phyloP scores from a whole-genome alignment of 2,888 invertebrate species.

The Carpatolechia fugitivella region DNA sequence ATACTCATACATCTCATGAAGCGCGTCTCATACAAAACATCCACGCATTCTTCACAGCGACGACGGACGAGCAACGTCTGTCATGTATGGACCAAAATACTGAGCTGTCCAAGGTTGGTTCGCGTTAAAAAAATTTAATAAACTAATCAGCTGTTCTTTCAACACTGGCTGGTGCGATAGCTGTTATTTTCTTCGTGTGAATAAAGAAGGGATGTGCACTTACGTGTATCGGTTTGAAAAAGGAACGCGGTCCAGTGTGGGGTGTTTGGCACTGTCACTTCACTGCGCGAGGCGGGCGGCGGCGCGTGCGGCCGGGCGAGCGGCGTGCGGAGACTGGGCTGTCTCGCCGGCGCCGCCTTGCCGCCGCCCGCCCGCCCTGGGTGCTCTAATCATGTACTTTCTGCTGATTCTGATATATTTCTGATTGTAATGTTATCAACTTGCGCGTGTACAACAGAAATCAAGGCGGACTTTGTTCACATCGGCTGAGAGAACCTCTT shows the following conservation, averaged over 20 bases:
- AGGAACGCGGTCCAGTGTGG: not conserved
- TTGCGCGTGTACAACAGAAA: too few relatives aligned
- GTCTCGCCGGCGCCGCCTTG: constrained; percentile 59
- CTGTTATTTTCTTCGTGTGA: not conserved
- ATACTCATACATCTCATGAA: not conserved
- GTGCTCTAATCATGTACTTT: not conserved
- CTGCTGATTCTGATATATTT: constrained; percentile 3
- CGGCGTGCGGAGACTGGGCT: constrained; percentile 67
- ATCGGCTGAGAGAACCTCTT: too few relatives aligned
- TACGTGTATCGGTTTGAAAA: constrained; percentile 1
- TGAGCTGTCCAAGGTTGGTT: constrained; percentile 14
- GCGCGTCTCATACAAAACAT: not conserved
- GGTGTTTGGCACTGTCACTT: constrained; percentile 46
- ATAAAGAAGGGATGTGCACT: not conserved
- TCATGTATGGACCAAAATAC: constrained; percentile 19
- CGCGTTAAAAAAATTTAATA: not conserved
- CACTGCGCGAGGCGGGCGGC: constrained; percentile 46
- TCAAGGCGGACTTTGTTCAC: too few relatives aligned
- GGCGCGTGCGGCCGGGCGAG: constrained; percentile 50
- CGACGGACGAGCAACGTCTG: constrained; percentile 12
- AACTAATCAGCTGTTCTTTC: not conserved
- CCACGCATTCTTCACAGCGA: constrained; percentile 2
- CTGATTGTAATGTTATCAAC: not conserved
- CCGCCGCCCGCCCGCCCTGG: constrained; percentile 20
- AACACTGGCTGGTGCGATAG: not conserved